These are phyloP conservation scores for Merluccius polli DNA, from an alignment of 2,797 vertebrate genomes.

Conservation along the genomic window DNA sequence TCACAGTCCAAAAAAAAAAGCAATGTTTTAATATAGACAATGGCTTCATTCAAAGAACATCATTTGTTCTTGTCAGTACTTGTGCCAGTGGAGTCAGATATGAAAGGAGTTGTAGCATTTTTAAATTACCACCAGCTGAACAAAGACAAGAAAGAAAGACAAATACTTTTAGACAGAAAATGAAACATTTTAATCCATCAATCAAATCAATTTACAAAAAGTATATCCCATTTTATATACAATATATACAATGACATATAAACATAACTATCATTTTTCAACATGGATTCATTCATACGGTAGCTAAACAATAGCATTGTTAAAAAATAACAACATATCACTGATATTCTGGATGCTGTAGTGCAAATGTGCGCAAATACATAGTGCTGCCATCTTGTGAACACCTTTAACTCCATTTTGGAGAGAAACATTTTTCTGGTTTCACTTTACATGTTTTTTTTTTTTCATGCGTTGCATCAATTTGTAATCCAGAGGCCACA, in stretches of 20 bases:
- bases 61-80: slow-evolving; percentile 55
- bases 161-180: slow-evolving; percentile 62
- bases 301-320: slow-evolving; percentile 65
- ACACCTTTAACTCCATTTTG: slow-evolving; percentile 59
- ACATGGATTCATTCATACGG: slow-evolving; percentile 64
- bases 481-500: slow-evolving; percentile 21
- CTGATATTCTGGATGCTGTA: slow-evolving; percentile 69
- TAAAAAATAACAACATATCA: slow-evolving; percentile 57
- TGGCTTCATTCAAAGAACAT: slow-evolving; percentile 41
- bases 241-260: slow-evolving; percentile 76
- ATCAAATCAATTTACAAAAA: slow-evolving; percentile 78
- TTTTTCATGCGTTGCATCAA: slow-evolving; percentile 20
- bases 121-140: slow-evolving; percentile 44
- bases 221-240: slow-evolving; percentile 83
- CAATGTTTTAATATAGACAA: slow-evolving; percentile 55
- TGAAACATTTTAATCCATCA: slow-evolving; percentile 75
- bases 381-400: slow-evolving; percentile 65
- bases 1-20: slow-evolving; percentile 39
- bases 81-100: slow-evolving; percentile 49
- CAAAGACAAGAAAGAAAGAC: slow-evolving; percentile 42
- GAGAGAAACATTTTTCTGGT: slow-evolving; percentile 34
- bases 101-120: slow-evolving; percentile 43
- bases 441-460: slow-evolving; percentile 33
- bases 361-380: slow-evolving; percentile 73
- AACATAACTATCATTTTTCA: slow-evolving; percentile 68